Evolutionary conservation across 2,888 invertebrate genomes (phyloP), one percentile per base, ranked within the genome.

Genomic region (Pristionchus fissidentatus): DNA sequence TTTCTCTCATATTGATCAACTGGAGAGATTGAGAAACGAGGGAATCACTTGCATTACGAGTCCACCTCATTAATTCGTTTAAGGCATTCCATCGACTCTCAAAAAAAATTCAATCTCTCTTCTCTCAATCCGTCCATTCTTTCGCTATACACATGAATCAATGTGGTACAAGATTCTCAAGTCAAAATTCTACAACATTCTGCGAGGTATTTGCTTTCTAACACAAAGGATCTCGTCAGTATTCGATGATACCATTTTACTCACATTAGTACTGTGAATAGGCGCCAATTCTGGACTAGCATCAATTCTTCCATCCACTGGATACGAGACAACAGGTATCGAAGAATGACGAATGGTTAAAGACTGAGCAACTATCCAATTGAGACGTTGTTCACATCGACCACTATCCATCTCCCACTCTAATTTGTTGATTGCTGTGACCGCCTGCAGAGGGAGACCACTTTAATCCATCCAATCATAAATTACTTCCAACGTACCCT

Each of bases 401-500:
- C 97, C 96, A 35, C 96, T 94, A 93, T 98, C 98, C 0, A 98
- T 98, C 92, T 97, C 97, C 91, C 98, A 97, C 81, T 98, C 93
- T 85, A 97, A 94, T 0, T 95, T 95, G 90, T 97, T 97, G 88
- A 98, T 97, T 57, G 95, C 35, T 95, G 55, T 95, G 95, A 38
- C 97, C 96, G 85, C 75, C 41, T 77, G 38, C 10, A 41, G 57
- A 15, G 22, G 60, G n/a, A n/a, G n/a, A n/a, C 8, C 55, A 57
- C 26, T 3, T 1, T 13, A 13, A 52, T 52, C 52, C 29, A 57
- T 1, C 55, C 15, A 55, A 13, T 22, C 22, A 55, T 13, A n/a
- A 22, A 13, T 15, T 4, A 55, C 15, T 55, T 22, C 55, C 19
- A 13, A 75, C 80, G 41, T 22, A 81, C 80, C 43, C 62, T 60